Conservation (phyloP, 2,113 vertebrate genomes). For the Rhadina sibilatrix region DNA sequence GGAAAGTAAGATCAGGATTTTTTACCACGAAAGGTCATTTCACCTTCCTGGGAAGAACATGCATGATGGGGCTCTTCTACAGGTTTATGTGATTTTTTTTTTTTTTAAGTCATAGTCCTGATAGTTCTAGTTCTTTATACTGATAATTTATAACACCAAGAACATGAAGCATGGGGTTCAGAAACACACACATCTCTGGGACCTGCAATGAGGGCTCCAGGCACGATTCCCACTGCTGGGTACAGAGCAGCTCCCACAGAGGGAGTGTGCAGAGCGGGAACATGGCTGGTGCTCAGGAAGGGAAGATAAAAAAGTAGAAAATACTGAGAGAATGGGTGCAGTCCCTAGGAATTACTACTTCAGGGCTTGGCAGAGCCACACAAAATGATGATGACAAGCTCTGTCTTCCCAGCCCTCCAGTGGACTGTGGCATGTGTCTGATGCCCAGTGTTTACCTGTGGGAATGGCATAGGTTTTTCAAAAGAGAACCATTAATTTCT, state of each 20-base stretch:
- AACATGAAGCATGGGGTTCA: background rate
- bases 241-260: background rate
- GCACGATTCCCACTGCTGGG: background rate
- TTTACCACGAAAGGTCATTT: background rate
- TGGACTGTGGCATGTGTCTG: background rate
- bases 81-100: background rate
- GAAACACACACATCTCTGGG: rapidly evolving
- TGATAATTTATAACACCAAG: background rate
- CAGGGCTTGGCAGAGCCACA: background rate
- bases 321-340: background rate
- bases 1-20: background rate
- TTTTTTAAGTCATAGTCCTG: background rate
- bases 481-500: background rate
- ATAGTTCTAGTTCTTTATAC: background rate
- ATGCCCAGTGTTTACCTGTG: background rate
- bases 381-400: background rate
- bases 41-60: background rate
- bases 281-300: background rate
- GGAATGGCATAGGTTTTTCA: background rate
- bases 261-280: background rate
- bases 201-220: background rate
- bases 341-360: background rate
- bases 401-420: background rate
- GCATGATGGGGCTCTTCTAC: background rate
- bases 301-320: background rate